A percentile compares a stretch with the other conserved stretches of the same genome.
These are phyloP conservation scores for Xanthia togata DNA, from an alignment of 2,888 invertebrate genomes.

Conservation along the genomic window DNA sequence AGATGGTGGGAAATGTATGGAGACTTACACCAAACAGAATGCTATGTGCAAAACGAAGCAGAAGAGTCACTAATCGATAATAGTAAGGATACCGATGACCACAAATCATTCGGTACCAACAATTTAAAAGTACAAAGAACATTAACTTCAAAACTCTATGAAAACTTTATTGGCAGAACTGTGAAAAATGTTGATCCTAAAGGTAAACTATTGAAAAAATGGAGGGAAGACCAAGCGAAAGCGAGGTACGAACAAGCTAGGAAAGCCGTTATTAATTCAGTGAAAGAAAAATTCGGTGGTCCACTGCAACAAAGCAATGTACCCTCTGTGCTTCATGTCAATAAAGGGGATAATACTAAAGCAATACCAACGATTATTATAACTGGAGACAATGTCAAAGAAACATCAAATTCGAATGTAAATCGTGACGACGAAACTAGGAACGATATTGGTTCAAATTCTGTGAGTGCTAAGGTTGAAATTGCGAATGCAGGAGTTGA, in stretches of 20 bases:
- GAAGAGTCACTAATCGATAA: slow-evolving; percentile 50
- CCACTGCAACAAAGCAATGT: slow-evolving; percentile 70
- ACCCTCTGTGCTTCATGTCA: slow-evolving; percentile 68
- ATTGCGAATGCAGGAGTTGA: slow-evolving; percentile 70
- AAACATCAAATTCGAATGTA: slow-evolving; percentile 87
- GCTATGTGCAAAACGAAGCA: slow-evolving; percentile 61
- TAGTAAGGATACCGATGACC: slow-evolving; percentile 50
- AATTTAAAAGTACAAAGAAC: slow-evolving; percentile 66
- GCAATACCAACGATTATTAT: slow-evolving; percentile 78
- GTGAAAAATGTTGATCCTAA: slow-evolving; percentile 73
- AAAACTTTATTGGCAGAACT: slow-evolving; percentile 64
- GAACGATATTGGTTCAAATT: slow-evolving; percentile 70
- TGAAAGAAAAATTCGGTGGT: slow-evolving; percentile 83
- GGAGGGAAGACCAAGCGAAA: slow-evolving; percentile 82
- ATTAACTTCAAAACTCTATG: slow-evolving; percentile 68
- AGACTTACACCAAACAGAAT: slow-evolving; percentile 46
- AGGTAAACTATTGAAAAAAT: slow-evolving; percentile 83
- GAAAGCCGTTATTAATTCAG: slow-evolving; percentile 84
- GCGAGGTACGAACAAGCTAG: slow-evolving; percentile 82
- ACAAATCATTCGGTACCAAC: slow-evolving; percentile 74
- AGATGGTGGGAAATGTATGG: slow-evolving; percentile 82
- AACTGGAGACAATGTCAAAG: slow-evolving; percentile 85
- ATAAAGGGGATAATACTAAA: slow-evolving; percentile 77
- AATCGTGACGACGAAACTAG: slow-evolving; percentile 70
- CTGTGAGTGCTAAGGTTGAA: slow-evolving; percentile 73